Percentiles rank a stretch among this genome's conserved stretches.
Evolutionary conservation across 2,888 invertebrate genomes (phyloP).

Genomic region (Cheilosia pagana): DNA sequence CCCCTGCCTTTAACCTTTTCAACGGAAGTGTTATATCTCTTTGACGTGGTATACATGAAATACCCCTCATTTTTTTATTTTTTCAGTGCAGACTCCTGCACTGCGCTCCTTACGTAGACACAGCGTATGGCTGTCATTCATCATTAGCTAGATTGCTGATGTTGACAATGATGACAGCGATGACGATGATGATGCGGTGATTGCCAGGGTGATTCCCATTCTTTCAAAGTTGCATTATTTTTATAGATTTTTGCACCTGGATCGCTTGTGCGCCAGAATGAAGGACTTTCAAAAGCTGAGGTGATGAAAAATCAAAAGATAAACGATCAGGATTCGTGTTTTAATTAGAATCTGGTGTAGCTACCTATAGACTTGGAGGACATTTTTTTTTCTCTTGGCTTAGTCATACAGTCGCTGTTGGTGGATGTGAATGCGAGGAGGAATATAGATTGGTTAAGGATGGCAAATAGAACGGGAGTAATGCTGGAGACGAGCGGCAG

Average conservation of each 20-base stretch:
- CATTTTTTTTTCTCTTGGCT: too few relatives aligned
- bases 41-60: conserved; percentile 34
- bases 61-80: neutral
- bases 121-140: conserved; percentile 63
- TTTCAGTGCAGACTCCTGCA: neutral
- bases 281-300: conserved; percentile 44
- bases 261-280: neutral
- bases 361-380: too few relatives aligned
- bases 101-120: conserved; percentile 18
- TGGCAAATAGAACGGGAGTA: too few relatives aligned
- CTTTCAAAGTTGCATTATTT: conserved; percentile 21
- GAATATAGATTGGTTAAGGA: too few relatives aligned
- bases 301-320: conserved; percentile 68
- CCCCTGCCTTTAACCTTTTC: conserved; percentile 1
- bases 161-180: conserved; percentile 73
- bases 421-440: too few relatives aligned
- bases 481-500: too few relatives aligned
- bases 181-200: conserved; percentile 72
- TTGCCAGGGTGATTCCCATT: conserved; percentile 62
- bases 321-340: conserved; percentile 74
- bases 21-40: conserved; percentile 48
- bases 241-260: conserved; percentile 49
- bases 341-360: conserved; percentile 69
- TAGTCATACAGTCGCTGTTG: too few relatives aligned
- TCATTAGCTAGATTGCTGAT: conserved; percentile 73